These are phyloP conservation scores for Harpagifer antarcticus DNA, from an alignment of 2,797 vertebrate species.

Conservation along the genomic window DNA sequence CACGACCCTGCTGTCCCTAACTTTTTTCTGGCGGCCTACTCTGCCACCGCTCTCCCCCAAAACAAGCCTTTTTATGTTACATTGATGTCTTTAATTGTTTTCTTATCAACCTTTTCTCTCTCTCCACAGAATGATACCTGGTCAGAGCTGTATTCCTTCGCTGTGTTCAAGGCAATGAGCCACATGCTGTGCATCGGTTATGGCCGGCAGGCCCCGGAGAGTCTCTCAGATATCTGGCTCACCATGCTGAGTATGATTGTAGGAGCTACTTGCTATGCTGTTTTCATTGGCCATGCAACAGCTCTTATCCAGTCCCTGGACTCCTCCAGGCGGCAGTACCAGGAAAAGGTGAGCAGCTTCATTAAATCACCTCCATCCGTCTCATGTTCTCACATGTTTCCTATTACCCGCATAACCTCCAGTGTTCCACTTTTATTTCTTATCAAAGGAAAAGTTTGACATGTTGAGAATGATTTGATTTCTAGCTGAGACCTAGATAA, in stretches of 20 bases:
- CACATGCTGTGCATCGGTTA: constrained; percentile 99
- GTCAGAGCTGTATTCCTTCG: constrained; percentile 96
- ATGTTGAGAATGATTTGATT: constrained; percentile 7
- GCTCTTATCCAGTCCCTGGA: constrained; percentile 97
- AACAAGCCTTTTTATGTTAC: constrained; percentile 38
- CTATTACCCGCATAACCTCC: not conserved
- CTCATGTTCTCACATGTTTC: constrained; percentile 16
- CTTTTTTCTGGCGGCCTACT: constrained; percentile 29
- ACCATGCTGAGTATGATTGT: constrained; percentile 99
- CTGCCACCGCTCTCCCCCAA: constrained; percentile 10
- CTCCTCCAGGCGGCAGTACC: constrained; percentile 96
- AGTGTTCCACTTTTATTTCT: not conserved
- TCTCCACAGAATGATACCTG: constrained; percentile 93
- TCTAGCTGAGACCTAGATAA: not conserved
- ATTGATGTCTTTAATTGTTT: constrained; percentile 40
- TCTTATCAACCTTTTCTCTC: constrained; percentile 37
- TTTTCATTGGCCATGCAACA: constrained; percentile 96
- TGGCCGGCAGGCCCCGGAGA: constrained; percentile 93
- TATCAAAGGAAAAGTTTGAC: constrained; percentile 7
- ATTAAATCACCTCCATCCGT: constrained; percentile 14
- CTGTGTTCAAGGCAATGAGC: constrained; percentile 98
- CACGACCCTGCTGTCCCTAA: constrained; percentile 51
- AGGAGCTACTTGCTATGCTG: constrained; percentile 96
- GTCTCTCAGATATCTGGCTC: constrained; percentile 96
- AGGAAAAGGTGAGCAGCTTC: constrained; percentile 91